These are phyloP conservation scores for Alosa sapidissima DNA, from an alignment of 2,797 vertebrate species.

Conservation along the genomic window DNA sequence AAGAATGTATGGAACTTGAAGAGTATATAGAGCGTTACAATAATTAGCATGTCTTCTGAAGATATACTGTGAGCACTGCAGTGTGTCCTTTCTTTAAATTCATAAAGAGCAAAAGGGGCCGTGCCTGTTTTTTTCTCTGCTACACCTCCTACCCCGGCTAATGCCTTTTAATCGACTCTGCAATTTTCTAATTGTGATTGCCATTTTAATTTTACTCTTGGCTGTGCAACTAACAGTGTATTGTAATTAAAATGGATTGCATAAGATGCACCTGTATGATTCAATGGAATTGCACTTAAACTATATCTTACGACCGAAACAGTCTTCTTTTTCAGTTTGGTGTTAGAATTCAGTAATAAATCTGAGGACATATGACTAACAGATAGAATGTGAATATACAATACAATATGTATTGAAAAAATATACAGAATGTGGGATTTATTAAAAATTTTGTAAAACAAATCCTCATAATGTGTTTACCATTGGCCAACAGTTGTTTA, in stretches of 20 bases:
- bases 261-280: conserved; percentile 82
- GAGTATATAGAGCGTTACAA: conserved; percentile 71
- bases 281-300: conserved; percentile 67
- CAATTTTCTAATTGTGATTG: conserved; percentile 96
- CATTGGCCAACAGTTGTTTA: background rate
- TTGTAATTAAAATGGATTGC: conserved; percentile 96
- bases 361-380: no score
- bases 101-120: conserved; percentile 50
- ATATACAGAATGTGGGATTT: background rate
- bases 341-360: no score
- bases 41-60: conserved; percentile 64
- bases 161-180: conserved; percentile 94
- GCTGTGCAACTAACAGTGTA: conserved; percentile 86
- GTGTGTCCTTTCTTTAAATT: conserved; percentile 50
- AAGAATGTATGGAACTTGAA: conserved; percentile 70
- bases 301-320: conserved; percentile 59
- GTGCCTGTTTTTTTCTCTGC: conserved; percentile 20
- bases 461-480: background rate
- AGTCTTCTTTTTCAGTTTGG: background rate
- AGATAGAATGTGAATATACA: background rate
- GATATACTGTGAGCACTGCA: conserved; percentile 35
- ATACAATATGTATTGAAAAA: background rate
- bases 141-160: conserved; percentile 70
- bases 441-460: background rate
- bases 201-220: conserved; percentile 98